A percentile compares a stretch with the other conserved stretches of the same genome.
Evolutionary conservation across 2,888 invertebrate genomes (phyloP).

Genomic region (Dusona sp.): DNA sequence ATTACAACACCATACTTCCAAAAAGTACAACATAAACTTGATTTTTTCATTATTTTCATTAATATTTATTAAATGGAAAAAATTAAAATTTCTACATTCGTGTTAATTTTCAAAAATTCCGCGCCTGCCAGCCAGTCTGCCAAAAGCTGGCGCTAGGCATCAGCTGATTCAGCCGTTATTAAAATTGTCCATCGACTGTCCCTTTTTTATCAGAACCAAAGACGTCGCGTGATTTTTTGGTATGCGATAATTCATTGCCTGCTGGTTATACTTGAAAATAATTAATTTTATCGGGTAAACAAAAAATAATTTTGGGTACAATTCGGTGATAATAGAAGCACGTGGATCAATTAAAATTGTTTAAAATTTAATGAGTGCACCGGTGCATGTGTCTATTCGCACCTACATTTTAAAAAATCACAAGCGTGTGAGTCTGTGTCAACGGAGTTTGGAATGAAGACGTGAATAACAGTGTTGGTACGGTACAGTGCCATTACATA

Average conservation of each 20-base stretch:
- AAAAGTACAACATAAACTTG: no score
- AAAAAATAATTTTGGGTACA: not conserved
- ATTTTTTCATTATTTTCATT: not conserved
- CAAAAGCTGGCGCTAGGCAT: not conserved
- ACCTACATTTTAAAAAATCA: not conserved
- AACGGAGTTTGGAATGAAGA: slow-evolving; percentile 6
- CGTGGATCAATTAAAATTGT: not conserved
- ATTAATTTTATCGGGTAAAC: not conserved
- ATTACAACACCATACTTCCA: no score
- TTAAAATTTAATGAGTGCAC: not conserved
- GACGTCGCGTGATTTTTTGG: not conserved
- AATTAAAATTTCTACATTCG: not conserved
- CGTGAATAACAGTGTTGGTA: slow-evolving; percentile 44
- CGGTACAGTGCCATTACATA: slow-evolving; percentile 59
- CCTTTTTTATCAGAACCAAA: not conserved
- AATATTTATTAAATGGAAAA: not conserved
- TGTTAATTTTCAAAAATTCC: not conserved
- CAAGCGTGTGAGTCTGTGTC: slow-evolving; percentile 1
- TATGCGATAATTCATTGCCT: not conserved
- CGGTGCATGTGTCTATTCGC: not conserved
- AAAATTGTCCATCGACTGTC: not conserved
- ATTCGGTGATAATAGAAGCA: not conserved
- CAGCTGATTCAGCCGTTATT: not conserved
- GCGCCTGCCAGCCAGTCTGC: not conserved
- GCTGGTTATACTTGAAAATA: not conserved